Conservation (phyloP, 2,888 invertebrate genomes). For the Drosophila prostipennis region DNA sequence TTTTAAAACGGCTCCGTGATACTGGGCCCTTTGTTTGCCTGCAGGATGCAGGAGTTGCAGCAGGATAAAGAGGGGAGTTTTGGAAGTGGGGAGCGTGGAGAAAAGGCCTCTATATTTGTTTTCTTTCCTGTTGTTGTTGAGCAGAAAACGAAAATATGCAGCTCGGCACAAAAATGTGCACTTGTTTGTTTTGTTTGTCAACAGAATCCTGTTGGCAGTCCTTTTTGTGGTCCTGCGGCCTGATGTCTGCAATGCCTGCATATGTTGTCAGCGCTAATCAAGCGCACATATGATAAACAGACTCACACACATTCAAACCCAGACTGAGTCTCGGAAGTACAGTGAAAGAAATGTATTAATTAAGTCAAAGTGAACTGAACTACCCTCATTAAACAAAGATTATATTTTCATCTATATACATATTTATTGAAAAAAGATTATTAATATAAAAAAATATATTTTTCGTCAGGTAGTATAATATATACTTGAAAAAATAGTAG, state of each 20-base stretch:
- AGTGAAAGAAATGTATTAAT: neutral
- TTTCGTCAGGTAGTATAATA: no score
- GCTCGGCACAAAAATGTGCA: conserved; percentile 66
- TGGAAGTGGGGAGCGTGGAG: conserved; percentile 8
- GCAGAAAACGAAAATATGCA: conserved; percentile 61
- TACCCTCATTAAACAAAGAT: no score
- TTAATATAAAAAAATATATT: no score
- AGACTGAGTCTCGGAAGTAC: conserved; percentile 4
- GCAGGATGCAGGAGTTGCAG: conserved; percentile 45
- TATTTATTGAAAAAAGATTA: no score
- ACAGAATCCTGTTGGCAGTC: conserved; percentile 68
- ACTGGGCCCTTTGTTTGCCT: conserved; percentile 55
- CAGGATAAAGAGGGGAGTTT: neutral
- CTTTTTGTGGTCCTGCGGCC: conserved; percentile 62
- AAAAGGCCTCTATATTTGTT: conserved; percentile 41
- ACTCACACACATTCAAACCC: conserved; percentile 44
- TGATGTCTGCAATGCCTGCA: conserved; percentile 64
- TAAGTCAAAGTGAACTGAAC: no score
- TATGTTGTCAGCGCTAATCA: conserved; percentile 81
- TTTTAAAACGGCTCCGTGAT: conserved; percentile 62
- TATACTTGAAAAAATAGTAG: neutral
- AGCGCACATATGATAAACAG: conserved; percentile 80
- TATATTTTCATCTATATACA: no score
- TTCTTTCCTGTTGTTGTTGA: conserved; percentile 50
- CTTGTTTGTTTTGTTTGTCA: conserved; percentile 75